phyloP scores from a whole-genome alignment of 2,888 invertebrate genomes.

The Macrophya alboannulata region DNA sequence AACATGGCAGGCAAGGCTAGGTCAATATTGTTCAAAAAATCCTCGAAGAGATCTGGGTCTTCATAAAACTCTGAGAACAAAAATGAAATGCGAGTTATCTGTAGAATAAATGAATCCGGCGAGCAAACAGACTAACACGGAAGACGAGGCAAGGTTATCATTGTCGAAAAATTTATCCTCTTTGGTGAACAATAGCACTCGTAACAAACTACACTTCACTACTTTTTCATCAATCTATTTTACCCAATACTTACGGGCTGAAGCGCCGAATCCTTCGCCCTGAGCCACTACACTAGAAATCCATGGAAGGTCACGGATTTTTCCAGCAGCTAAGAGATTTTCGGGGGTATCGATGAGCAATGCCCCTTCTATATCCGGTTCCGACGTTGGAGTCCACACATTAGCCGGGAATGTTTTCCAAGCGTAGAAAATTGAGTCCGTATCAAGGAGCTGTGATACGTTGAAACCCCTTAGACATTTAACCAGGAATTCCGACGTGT shows the following conservation, averaged over 20 bases:
- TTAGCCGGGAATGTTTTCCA: constrained; percentile 30
- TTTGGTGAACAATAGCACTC: background rate
- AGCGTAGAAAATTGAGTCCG: constrained; percentile 47
- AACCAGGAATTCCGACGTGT: constrained; percentile 27
- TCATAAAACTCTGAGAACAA: background rate
- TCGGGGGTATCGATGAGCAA: constrained; percentile 62
- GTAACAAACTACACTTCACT: background rate
- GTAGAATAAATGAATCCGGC: background rate
- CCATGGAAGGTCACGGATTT: constrained; percentile 63
- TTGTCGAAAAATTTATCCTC: too few species aligned
- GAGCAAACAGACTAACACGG: background rate
- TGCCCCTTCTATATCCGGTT: constrained; percentile 53
- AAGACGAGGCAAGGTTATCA: background rate
- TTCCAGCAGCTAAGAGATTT: constrained; percentile 57
- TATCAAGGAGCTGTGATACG: background rate
- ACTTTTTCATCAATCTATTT: background rate
- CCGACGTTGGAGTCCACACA: constrained; percentile 64
- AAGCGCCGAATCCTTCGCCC: constrained; percentile 63
- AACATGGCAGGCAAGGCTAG: background rate
- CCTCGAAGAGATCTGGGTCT: background rate
- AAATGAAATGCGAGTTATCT: background rate
- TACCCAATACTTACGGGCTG: constrained; percentile 57
- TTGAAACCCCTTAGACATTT: constrained; percentile 62
- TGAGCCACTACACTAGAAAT: constrained; percentile 60
- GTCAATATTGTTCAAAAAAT: constrained; percentile 23